Conservation (phyloP, 2,113 vertebrate species). For the Prolemur simus region DNA sequence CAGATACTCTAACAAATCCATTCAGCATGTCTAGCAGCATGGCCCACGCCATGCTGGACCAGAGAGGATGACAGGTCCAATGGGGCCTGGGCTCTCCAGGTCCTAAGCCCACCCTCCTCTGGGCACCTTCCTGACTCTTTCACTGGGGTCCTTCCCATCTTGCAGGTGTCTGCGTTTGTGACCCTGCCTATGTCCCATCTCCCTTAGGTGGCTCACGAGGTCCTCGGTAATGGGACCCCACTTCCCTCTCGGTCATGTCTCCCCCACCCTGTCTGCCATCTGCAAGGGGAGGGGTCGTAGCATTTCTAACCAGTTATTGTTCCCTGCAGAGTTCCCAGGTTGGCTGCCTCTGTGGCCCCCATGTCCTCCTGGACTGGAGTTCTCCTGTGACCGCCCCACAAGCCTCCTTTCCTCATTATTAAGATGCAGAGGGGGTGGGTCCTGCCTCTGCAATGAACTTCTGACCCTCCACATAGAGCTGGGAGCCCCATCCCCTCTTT, state of each 20-base stretch:
- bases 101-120: fast-evolving
- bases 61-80: neutral
- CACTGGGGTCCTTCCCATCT: neutral
- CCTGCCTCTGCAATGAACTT: neutral
- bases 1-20: neutral
- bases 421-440: neutral
- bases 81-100: neutral
- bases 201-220: neutral
- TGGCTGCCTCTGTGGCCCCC: neutral
- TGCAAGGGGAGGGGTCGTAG: fast-evolving
- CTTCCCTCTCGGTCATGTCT: neutral
- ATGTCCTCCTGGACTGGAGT: neutral
- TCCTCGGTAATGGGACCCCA: neutral
- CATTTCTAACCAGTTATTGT: neutral
- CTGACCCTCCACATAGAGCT: neutral
- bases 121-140: neutral
- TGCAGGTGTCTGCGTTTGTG: neutral
- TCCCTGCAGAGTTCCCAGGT: neutral
- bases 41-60: fast-evolving
- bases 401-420: neutral
- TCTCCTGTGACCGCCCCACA: neutral
- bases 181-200: neutral
- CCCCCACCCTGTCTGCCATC: neutral
- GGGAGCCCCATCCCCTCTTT: neutral
- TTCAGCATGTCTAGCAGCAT: neutral